Percentiles rank a stretch among this genome's conserved stretches.
These are phyloP conservation scores for Meliscaeva auricollis DNA, from an alignment of 2,888 invertebrate species.

Conservation along the genomic window DNA sequence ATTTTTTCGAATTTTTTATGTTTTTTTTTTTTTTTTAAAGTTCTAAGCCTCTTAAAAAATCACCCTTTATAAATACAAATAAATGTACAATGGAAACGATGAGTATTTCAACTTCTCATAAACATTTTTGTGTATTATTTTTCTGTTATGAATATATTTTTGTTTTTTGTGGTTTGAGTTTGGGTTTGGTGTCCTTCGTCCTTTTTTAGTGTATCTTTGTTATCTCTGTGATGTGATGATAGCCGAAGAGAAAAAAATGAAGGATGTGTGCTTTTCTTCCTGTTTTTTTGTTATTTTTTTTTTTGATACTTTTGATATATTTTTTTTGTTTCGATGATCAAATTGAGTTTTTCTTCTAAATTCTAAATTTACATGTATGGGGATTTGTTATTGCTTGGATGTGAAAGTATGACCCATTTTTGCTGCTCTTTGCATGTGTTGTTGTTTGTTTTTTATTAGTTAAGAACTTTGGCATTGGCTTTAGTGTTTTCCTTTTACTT, in stretches of 20 bases:
- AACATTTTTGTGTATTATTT: constrained; percentile 62
- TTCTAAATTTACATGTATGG: no score
- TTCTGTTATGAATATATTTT: constrained; percentile 53
- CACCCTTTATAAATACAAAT: no score
- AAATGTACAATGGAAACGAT: no score
- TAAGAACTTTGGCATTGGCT: constrained; percentile 47
- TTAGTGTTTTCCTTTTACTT: neutral
- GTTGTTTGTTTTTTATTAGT: constrained; percentile 62
- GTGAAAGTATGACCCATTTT: constrained; percentile 55
- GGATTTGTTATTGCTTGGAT: no score
- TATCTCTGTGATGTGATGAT: neutral
- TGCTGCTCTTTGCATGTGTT: constrained; percentile 9
- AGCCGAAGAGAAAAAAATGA: neutral
- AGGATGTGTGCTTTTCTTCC: constrained; percentile 17
- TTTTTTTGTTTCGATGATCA: constrained; percentile 62
- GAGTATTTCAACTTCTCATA: constrained; percentile 52
- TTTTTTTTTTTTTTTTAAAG: no score
- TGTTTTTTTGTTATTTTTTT: constrained; percentile 40
- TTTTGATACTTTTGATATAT: constrained; percentile 50
- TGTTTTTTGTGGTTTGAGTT: no score
- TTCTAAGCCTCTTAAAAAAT: no score
- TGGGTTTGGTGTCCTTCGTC: no score
- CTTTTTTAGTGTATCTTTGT: no score
- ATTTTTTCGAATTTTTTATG: no score
- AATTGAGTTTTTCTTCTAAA: constrained; percentile 55